These are phyloP conservation scores for Erannis defoliaria DNA, from an alignment of 2,888 invertebrate species.

Conservation along the genomic window DNA sequence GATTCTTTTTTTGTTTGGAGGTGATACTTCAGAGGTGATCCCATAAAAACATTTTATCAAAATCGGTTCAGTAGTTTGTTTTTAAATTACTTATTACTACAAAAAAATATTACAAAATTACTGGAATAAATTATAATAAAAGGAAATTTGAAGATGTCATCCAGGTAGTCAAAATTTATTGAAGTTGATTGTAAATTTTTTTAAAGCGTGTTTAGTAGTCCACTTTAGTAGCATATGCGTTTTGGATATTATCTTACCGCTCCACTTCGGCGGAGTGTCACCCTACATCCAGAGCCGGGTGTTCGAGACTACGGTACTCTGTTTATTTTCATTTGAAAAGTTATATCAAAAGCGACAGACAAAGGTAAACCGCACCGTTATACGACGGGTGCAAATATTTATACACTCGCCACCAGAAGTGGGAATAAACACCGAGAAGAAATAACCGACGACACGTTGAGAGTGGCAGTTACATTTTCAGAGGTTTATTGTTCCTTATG, in stretches of 20 bases:
- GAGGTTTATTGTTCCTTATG: slow-evolving; percentile 17
- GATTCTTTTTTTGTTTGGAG: no score
- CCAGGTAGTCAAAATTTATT: no score
- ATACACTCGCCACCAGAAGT: slow-evolving; percentile 21
- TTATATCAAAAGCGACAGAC: slow-evolving; percentile 51
- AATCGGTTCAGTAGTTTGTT: no score
- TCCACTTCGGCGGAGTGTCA: background rate
- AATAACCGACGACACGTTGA: slow-evolving; percentile 30
- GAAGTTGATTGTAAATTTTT: no score
- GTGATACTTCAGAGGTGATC: no score
- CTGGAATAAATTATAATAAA: no score
- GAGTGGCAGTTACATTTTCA: slow-evolving; percentile 1
- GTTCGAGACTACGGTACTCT: slow-evolving; percentile 12
- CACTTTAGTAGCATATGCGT: no score
- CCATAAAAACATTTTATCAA: no score
- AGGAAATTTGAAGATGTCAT: no score
- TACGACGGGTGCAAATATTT: slow-evolving; percentile 38
- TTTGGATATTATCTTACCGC: background rate
- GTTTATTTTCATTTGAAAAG: slow-evolving; percentile 57
- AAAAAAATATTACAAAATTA: no score
- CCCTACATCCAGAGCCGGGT: background rate
- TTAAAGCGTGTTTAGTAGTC: no score
- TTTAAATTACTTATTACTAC: no score
- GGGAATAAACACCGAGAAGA: slow-evolving; percentile 30
- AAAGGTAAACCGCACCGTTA: slow-evolving; percentile 49